phyloP scores from a whole-genome alignment of 2,888 invertebrate species.

The Conomelus anceps region DNA sequence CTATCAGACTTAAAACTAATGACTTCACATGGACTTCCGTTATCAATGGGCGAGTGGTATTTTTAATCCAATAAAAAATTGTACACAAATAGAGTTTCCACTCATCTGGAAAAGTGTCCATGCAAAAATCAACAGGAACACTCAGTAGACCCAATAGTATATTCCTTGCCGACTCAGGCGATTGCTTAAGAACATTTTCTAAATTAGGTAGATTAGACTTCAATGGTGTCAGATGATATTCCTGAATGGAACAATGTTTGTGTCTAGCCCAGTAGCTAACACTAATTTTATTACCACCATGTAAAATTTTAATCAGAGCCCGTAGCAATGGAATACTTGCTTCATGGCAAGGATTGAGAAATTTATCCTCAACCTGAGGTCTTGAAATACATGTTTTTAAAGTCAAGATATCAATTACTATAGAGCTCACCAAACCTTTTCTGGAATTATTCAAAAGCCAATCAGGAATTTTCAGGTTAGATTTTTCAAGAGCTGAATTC shows the following conservation, averaged over 20 bases:
- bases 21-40: constrained; percentile 49
- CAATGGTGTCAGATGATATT: not conserved
- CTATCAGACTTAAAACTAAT: constrained; percentile 51
- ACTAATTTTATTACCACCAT: constrained; percentile 32
- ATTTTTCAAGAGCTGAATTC: not conserved
- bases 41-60: constrained; percentile 42
- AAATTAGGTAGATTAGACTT: constrained; percentile 15
- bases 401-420: constrained; percentile 62
- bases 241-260: not conserved
- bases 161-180: not conserved
- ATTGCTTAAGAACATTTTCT: not conserved
- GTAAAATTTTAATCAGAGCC: constrained; percentile 49
- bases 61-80: constrained; percentile 52
- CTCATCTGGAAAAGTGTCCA: constrained; percentile 48
- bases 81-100: constrained; percentile 55
- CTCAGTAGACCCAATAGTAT: constrained; percentile 19
- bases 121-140: constrained; percentile 6
- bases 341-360: constrained; percentile 51
- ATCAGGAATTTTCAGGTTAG: constrained; percentile 43
- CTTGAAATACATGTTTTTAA: constrained; percentile 57
- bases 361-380: constrained; percentile 65
- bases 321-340: constrained; percentile 55
- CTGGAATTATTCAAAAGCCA: constrained; percentile 62
- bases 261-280: constrained; percentile 23
- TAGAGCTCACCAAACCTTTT: constrained; percentile 54